phyloP scores from a whole-genome alignment of 2,113 vertebrate species.

The Phylloscopus trochiloides region DNA sequence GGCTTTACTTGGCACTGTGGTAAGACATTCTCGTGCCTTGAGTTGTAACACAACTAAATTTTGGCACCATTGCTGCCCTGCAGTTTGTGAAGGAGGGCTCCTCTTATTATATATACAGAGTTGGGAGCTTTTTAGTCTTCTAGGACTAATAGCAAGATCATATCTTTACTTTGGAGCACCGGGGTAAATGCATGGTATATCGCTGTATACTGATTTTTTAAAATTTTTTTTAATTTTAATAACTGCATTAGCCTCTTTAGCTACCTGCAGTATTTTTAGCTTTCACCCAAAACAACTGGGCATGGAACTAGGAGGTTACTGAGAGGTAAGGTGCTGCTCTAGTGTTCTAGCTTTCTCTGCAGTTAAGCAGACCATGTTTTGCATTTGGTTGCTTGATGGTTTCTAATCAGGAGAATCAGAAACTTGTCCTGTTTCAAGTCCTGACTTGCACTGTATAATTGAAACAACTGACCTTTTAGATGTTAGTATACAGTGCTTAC shows the following conservation, averaged over 20 bases:
- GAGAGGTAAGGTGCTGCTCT: background rate
- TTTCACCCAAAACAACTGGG: background rate
- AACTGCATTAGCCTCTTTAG: background rate
- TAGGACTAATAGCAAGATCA: background rate
- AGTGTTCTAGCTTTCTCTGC: background rate
- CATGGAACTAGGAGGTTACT: background rate
- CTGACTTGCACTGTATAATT: background rate
- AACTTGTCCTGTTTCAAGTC: background rate
- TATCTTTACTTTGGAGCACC: background rate
- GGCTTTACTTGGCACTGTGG: background rate
- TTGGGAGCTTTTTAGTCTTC: background rate
- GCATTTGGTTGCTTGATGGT: background rate
- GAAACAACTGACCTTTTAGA: background rate
- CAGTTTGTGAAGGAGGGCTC: background rate
- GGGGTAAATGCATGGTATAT: background rate
- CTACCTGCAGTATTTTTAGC: background rate
- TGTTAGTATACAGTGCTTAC: background rate
- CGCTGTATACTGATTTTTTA: background rate
- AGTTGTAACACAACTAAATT: background rate
- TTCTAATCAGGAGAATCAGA: background rate
- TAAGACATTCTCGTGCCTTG: background rate
- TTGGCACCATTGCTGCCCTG: fast-evolving
- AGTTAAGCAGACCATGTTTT: background rate
- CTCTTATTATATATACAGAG: background rate
- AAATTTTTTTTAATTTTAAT: background rate